phyloP scores from a whole-genome alignment of 2,888 invertebrate genomes.

The Cosmia pyralina region DNA sequence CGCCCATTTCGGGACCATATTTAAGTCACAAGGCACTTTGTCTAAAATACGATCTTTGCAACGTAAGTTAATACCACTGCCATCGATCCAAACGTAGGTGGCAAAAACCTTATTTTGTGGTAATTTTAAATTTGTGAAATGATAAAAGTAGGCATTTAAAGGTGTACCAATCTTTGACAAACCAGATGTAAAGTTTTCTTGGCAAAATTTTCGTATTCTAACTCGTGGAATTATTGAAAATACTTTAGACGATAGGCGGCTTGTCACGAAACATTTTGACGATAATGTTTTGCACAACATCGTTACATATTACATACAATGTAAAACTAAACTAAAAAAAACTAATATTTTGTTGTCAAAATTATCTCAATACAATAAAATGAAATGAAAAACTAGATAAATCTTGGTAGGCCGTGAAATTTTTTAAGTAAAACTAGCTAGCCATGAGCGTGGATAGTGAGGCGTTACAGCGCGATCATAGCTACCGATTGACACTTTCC shows the following conservation, averaged over 20 bases:
- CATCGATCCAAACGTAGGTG: slow-evolving; percentile 95
- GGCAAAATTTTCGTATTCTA: slow-evolving; percentile 48
- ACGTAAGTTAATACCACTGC: slow-evolving; percentile 93
- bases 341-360: slow-evolving; percentile 5
- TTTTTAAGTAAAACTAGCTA: slow-evolving; percentile 30
- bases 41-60: slow-evolving; percentile 92
- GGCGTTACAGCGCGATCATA: not conserved
- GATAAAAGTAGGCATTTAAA: slow-evolving; percentile 73
- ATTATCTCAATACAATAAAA: not conserved
- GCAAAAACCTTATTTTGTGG: slow-evolving; percentile 91
- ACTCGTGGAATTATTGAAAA: slow-evolving; percentile 15
- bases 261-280: slow-evolving; percentile 38
- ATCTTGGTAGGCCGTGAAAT: slow-evolving; percentile 37
- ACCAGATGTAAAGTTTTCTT: slow-evolving; percentile 70
- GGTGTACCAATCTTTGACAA: slow-evolving; percentile 67
- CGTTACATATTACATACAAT: no score
- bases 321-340: no score
- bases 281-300: slow-evolving; percentile 42
- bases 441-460: slow-evolving; percentile 27
- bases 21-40: slow-evolving; percentile 88
- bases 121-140: slow-evolving; percentile 85
- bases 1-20: slow-evolving; percentile 94
- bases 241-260: not conserved
- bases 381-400: not conserved
- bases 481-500: not conserved